Percentiles rank a stretch among this genome's conserved stretches.
These are phyloP conservation scores for Sinopyrophorus schimmeli DNA, from an alignment of 2,888 invertebrate species.

Conservation along the genomic window DNA sequence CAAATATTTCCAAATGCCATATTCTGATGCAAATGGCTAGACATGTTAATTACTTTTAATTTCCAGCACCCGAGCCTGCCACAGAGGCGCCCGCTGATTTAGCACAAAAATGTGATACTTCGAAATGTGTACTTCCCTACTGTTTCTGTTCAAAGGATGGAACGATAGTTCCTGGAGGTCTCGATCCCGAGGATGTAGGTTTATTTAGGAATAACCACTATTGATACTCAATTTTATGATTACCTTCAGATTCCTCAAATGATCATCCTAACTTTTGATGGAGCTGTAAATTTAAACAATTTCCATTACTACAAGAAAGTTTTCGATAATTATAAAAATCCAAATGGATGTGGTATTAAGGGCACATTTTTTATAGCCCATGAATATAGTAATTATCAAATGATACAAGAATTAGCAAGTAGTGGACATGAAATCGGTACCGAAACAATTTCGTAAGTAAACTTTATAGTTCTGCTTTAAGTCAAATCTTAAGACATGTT, in stretches of 20 bases:
- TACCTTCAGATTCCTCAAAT: slow-evolving; percentile 83
- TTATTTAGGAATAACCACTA: neutral
- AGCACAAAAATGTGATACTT: slow-evolving; percentile 76
- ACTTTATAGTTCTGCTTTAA: neutral
- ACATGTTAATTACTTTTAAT: too few species aligned
- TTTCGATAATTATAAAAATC: slow-evolving; percentile 80
- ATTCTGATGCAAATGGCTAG: too few species aligned
- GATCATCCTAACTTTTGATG: slow-evolving; percentile 90
- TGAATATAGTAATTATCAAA: slow-evolving; percentile 89
- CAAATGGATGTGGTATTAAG: slow-evolving; percentile 84
- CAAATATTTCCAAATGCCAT: too few species aligned
- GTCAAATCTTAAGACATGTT: neutral
- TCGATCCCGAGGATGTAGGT: slow-evolving; percentile 79
- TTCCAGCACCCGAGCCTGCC: slow-evolving; percentile 74
- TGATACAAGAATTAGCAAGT: slow-evolving; percentile 86
- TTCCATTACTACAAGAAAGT: slow-evolving; percentile 86
- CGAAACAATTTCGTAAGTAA: slow-evolving; percentile 73
- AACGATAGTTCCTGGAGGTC: slow-evolving; percentile 80
- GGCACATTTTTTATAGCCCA: slow-evolving; percentile 95
- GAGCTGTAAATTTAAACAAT: slow-evolving; percentile 90
- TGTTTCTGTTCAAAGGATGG: slow-evolving; percentile 94
- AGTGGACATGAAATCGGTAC: slow-evolving; percentile 85
- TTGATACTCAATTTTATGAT: neutral
- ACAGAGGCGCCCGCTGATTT: slow-evolving; percentile 82
- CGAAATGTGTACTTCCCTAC: slow-evolving; percentile 79